phyloP scores from a whole-genome alignment of 1,140 invertebrate genomes.

The Heliconius eleuchia region DNA sequence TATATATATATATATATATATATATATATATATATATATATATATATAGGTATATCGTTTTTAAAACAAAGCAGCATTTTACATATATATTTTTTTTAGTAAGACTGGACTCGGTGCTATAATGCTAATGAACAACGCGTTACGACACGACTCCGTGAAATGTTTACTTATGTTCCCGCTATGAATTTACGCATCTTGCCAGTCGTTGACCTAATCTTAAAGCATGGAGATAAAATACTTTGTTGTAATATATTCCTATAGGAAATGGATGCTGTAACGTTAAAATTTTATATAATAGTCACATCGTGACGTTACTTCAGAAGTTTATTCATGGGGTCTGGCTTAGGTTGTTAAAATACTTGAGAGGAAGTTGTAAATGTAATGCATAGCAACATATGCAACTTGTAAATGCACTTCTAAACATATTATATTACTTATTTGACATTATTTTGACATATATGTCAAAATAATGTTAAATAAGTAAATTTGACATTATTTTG shows the following conservation, averaged over 20 bases:
- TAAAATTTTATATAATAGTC: background rate
- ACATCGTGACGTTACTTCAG: background rate
- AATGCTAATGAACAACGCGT: conserved; percentile 16
- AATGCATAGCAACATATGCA: too few species aligned
- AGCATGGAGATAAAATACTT: background rate
- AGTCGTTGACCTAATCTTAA: conserved; percentile 29
- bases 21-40: too few species aligned
- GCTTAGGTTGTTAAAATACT: background rate
- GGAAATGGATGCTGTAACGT: background rate
- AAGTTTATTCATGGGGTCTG: background rate
- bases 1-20: too few species aligned
- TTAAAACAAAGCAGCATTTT: background rate
- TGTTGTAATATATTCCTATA: background rate
- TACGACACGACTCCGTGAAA: conserved; percentile 16
- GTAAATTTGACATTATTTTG: too few species aligned
- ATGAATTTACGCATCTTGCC: conserved; percentile 21
- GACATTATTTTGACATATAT: too few species aligned
- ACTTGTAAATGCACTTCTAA: too few species aligned
- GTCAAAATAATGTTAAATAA: too few species aligned
- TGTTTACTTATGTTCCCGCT: conserved; percentile 29
- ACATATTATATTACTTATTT: too few species aligned
- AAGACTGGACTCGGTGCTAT: background rate
- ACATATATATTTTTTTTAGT: background rate
- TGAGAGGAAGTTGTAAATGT: background rate
- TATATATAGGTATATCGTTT: background rate